phyloP scores from a whole-genome alignment of 2,797 vertebrate genomes.

The Thalassophryne amazonica region DNA sequence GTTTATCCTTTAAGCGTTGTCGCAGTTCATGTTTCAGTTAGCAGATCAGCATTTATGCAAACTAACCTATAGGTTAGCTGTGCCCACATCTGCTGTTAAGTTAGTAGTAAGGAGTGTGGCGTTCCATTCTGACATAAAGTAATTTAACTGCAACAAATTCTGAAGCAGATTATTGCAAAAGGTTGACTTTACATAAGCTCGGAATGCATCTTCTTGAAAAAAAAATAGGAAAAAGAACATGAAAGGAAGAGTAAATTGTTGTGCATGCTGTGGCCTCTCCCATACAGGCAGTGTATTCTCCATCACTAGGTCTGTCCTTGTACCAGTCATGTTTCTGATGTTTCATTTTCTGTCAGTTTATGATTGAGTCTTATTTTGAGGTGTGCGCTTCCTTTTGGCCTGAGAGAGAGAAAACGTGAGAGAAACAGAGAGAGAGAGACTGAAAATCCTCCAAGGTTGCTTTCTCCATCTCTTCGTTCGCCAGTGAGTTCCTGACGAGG shows the following conservation, averaged over 20 bases:
- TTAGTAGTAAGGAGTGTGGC: too few relatives aligned
- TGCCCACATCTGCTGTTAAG: too few relatives aligned
- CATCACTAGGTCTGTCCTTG: constrained; percentile 36
- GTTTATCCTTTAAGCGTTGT: too few relatives aligned
- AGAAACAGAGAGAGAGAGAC: background rate
- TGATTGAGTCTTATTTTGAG: constrained; percentile 34
- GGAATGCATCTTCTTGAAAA: constrained; percentile 7
- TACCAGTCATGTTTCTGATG: constrained; percentile 44
- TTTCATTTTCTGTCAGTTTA: constrained; percentile 54
- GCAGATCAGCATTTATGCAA: too few relatives aligned
- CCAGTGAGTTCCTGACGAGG: constrained; percentile 65
- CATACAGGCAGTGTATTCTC: constrained; percentile 34
- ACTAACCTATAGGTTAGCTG: too few relatives aligned
- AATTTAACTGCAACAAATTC: too few relatives aligned
- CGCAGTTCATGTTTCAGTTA: too few relatives aligned
- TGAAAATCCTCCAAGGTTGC: constrained; percentile 64
- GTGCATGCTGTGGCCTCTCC: constrained; percentile 17
- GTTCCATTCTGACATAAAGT: too few relatives aligned
- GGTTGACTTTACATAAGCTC: constrained; percentile 14
- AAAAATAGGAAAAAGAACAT: constrained; percentile 7
- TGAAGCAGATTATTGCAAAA: background rate
- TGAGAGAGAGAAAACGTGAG: constrained; percentile 8
- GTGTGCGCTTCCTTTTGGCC: constrained; percentile 25
- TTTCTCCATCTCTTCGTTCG: constrained; percentile 56
- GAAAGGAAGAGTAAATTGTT: constrained; percentile 17